Percentiles rank a stretch among this genome's conserved stretches.
phyloP scores from a whole-genome alignment of 30 jellyfish, hydroid and myxozoan genomes.

The Catostylus mosaicus region DNA sequence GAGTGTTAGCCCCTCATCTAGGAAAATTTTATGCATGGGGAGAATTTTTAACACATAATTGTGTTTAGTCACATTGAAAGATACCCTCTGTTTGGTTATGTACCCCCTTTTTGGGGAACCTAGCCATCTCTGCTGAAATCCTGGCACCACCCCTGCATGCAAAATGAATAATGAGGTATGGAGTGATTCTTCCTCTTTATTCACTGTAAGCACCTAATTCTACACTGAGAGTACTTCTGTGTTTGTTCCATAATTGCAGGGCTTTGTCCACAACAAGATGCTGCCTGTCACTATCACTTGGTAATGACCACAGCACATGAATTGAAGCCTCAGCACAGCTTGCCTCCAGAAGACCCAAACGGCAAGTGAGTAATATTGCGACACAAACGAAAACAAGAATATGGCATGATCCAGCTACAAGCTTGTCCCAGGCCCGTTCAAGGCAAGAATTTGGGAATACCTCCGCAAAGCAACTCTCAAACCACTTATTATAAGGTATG shows the following conservation, averaged over 20 bases:
- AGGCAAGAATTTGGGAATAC: conserved; percentile 72
- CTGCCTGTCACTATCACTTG: conserved; percentile 64
- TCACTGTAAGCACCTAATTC: conserved; percentile 64
- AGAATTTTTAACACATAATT: too few species aligned
- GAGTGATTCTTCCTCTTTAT: not conserved
- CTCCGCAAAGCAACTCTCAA: conserved; percentile 85
- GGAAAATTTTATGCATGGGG: too few species aligned
- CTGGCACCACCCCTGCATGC: too few species aligned
- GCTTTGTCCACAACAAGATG: conserved; percentile 76
- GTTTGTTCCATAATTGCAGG: conserved; percentile 93
- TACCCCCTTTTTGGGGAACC: too few species aligned
- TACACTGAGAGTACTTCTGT: conserved; percentile 78
- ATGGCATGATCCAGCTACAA: conserved; percentile 93
- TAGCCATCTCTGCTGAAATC: too few species aligned
- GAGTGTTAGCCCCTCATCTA: too few species aligned
- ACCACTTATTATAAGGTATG: conserved; percentile 91
- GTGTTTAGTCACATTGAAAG: too few species aligned
- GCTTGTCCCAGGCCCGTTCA: conserved; percentile 83
- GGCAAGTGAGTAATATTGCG: conserved; percentile 73
- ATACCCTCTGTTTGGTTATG: too few species aligned
- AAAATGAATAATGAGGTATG: not conserved
- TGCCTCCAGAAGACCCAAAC: conserved; percentile 65
- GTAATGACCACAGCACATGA: conserved; percentile 47
- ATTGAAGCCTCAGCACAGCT: conserved; percentile 68
- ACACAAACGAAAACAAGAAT: conserved; percentile 89